These are phyloP conservation scores for Petrolisthes cinctipes DNA, from an alignment of 2,888 invertebrate genomes.

Conservation along the genomic window DNA sequence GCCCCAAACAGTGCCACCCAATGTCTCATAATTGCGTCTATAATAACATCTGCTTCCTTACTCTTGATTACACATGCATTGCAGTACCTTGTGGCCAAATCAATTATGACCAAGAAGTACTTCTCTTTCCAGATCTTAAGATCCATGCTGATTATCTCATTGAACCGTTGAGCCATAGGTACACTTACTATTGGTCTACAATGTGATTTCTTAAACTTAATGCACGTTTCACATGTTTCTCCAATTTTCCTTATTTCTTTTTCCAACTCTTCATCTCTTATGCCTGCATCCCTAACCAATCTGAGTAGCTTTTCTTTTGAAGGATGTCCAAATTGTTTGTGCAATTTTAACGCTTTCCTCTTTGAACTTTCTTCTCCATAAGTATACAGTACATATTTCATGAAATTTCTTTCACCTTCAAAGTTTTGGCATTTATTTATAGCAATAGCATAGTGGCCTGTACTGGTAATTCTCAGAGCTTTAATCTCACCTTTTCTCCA, in stretches of 20 bases:
- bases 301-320: slow-evolving; percentile 5
- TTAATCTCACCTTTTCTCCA: neutral
- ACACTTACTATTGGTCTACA: slow-evolving; percentile 1
- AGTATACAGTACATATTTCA: neutral
- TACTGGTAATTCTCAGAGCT: neutral
- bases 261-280: neutral
- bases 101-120: no score
- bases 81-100: no score
- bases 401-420: no score
- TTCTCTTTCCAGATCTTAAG: no score
- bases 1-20: neutral
- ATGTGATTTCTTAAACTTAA: neutral
- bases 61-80: no score
- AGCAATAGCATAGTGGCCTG: no score
- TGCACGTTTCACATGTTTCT: slow-evolving; percentile 1
- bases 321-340: slow-evolving; percentile 12
- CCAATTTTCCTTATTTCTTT: neutral
- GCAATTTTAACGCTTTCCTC: neutral
- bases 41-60: neutral
- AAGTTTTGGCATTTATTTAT: no score
- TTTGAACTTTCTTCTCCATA: neutral
- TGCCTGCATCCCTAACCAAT: neutral
- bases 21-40: slow-evolving; percentile 1
- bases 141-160: no score
- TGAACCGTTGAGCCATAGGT: neutral